These are phyloP conservation scores for Peromyscus melanophrys DNA, from an alignment of 2,797 vertebrate species.

Conservation along the genomic window DNA sequence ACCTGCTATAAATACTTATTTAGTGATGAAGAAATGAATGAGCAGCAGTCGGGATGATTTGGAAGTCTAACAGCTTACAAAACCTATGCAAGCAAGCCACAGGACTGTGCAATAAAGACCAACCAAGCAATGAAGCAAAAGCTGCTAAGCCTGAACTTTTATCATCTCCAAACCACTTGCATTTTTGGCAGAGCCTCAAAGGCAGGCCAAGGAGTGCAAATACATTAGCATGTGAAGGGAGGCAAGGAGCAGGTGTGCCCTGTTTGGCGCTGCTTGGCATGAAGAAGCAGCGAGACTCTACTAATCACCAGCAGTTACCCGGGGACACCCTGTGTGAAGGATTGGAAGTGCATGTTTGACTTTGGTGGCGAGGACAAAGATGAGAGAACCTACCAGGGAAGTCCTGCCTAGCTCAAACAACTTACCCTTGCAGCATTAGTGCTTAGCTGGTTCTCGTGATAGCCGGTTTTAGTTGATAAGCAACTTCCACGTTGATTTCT, in stretches of 20 bases:
- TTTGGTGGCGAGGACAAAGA: neutral
- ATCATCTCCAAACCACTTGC: neutral
- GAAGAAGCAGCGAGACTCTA: neutral
- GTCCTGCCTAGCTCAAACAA: neutral
- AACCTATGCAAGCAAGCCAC: neutral
- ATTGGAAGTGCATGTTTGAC: neutral
- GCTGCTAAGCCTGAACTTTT: neutral
- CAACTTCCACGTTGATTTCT: neutral
- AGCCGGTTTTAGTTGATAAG: neutral
- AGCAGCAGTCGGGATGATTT: neutral
- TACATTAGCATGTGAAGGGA: neutral
- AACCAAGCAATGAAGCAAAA: constrained; percentile 12
- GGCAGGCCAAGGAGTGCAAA: neutral
- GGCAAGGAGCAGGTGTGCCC: neutral
- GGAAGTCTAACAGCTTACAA: neutral
- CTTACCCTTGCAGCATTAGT: neutral
- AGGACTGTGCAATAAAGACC: neutral
- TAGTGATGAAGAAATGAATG: neutral
- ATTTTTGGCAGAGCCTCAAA: neutral
- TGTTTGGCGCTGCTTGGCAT: neutral
- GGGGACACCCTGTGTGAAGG: neutral
- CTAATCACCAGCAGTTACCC: neutral
- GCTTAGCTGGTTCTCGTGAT: neutral
- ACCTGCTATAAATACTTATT: neutral
- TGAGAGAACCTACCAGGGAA: neutral